Conservation (phyloP, 1,140 invertebrate genomes). For the Diabrotica virgifera region DNA sequence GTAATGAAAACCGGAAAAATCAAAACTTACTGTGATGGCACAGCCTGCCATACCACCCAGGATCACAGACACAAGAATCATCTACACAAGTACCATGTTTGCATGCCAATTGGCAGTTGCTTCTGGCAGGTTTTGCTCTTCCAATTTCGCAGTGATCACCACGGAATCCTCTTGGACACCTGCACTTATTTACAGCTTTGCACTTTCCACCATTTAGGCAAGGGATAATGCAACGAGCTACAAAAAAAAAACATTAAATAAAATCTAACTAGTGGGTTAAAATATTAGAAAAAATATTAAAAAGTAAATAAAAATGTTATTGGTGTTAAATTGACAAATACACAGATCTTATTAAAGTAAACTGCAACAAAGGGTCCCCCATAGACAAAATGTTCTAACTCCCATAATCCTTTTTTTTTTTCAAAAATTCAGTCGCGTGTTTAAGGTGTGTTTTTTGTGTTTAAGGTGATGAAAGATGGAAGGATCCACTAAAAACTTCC, state of each 20-base stretch:
- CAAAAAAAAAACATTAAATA: not conserved
- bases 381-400: too few relatives aligned
- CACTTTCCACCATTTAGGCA: slow-evolving; percentile 83
- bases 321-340: too few relatives aligned
- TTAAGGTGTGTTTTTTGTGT: too few relatives aligned
- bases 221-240: slow-evolving; percentile 85
- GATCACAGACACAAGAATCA: slow-evolving; percentile 69
- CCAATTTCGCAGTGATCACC: slow-evolving; percentile 86
- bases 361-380: not conserved
- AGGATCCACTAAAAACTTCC: too few relatives aligned
- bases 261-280: too few relatives aligned
- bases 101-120: slow-evolving; percentile 67
- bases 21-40: slow-evolving; percentile 61
- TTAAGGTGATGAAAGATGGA: too few relatives aligned
- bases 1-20: not conserved
- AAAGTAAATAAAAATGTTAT: too few relatives aligned
- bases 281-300: too few relatives aligned
- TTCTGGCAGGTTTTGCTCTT: slow-evolving; percentile 60
- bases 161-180: slow-evolving; percentile 71
- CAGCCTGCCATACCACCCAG: slow-evolving; percentile 68
- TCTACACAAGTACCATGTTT: slow-evolving; percentile 69
- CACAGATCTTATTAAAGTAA: too few relatives aligned
- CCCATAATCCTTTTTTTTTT: too few relatives aligned
- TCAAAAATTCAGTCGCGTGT: too few relatives aligned
- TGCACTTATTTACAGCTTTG: slow-evolving; percentile 80